Conservation (phyloP, 2,797 vertebrate genomes). For the Phataginus tricuspis region DNA sequence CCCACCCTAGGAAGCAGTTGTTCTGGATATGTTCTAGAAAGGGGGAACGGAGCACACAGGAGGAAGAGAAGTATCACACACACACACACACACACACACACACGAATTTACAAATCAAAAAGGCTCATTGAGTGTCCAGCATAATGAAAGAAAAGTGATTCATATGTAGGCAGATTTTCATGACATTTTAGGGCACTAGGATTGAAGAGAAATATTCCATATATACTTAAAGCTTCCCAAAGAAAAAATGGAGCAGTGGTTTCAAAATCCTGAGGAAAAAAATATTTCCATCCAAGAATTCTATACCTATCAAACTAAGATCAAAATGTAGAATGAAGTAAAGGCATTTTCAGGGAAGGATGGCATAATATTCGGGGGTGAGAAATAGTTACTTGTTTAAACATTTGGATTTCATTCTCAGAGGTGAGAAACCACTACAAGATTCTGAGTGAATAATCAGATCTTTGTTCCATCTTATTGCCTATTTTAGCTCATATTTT, state of each 20-base stretch:
- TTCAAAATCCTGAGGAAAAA: background rate
- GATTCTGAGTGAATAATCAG: background rate
- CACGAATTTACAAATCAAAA: background rate
- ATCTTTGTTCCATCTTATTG: background rate
- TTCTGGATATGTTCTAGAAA: background rate
- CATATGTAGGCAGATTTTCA: background rate
- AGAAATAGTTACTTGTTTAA: background rate
- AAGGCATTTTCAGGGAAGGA: conserved; percentile 7
- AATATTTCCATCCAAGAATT: conserved; percentile 2
- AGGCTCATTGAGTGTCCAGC: background rate
- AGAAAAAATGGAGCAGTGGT: background rate
- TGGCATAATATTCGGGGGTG: background rate
- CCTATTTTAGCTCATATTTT: background rate
- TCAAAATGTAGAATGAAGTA: background rate
- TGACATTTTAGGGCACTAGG: background rate
- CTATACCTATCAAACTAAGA: background rate
- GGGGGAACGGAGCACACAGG: background rate
- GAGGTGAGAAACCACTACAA: background rate
- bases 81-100: background rate
- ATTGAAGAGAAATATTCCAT: background rate
- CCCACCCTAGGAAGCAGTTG: background rate
- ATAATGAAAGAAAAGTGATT: background rate
- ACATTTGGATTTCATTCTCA: conserved; percentile 14
- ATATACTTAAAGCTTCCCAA: background rate
- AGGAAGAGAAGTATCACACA: background rate